Conservation (phyloP, 2,888 invertebrate species). For the Cotesia congregata region DNA sequence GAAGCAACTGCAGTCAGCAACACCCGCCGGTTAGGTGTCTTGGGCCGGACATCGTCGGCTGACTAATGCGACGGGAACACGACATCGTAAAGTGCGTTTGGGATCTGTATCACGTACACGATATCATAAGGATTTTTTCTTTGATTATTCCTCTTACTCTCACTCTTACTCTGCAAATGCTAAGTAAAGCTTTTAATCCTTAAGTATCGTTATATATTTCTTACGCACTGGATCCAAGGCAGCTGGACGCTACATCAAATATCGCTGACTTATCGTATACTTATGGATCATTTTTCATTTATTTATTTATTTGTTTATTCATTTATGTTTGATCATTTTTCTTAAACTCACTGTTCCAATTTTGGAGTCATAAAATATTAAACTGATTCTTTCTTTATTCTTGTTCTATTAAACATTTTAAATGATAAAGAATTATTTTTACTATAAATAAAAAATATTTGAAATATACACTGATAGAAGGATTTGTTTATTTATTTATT, state of each 20-base stretch:
- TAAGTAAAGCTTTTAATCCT: conserved; percentile 20
- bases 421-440: too few relatives aligned
- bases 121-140: conserved; percentile 30
- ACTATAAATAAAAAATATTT: too few relatives aligned
- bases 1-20: conserved; percentile 41
- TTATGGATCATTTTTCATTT: neutral
- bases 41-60: conserved; percentile 46
- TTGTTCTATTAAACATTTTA: too few relatives aligned
- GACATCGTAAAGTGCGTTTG: conserved; percentile 56
- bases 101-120: conserved; percentile 50
- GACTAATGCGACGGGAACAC: conserved; percentile 58
- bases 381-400: too few relatives aligned
- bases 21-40: conserved; percentile 41
- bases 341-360: too few relatives aligned
- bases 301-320: neutral
- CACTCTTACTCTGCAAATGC: neutral
- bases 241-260: conserved; percentile 11
- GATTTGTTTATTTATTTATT: too few relatives aligned
- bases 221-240: conserved; percentile 11
- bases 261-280: neutral
- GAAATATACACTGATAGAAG: too few relatives aligned
- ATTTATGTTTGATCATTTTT: conserved; percentile 7
- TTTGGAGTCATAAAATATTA: too few relatives aligned
- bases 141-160: neutral
- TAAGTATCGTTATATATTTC: neutral